phyloP scores from a whole-genome alignment of 2,888 invertebrate species.

The Frankliniella fusca region DNA sequence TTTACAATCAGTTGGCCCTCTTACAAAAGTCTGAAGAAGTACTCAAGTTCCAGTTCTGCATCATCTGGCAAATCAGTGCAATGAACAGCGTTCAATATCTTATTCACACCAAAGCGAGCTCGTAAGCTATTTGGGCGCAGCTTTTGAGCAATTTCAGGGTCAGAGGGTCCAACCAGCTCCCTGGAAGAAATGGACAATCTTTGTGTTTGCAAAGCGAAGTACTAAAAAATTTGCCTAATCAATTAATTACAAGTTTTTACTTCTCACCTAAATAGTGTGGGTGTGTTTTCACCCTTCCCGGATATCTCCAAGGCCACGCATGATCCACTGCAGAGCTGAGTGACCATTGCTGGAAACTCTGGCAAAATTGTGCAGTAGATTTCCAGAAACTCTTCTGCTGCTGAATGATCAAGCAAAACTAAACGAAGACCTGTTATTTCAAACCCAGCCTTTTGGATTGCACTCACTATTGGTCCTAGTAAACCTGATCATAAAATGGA shows the following conservation, averaged over 20 bases:
- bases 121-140: conserved; percentile 78
- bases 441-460: conserved; percentile 72
- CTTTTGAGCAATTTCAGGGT: conserved; percentile 85
- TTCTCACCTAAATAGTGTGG: conserved; percentile 46
- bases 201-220: too few relatives aligned
- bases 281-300: conserved; percentile 53
- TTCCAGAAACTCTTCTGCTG: conserved; percentile 88
- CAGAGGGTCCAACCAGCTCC: conserved; percentile 79
- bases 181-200: conserved; percentile 47
- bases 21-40: background rate
- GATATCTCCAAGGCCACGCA: conserved; percentile 82
- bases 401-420: conserved; percentile 70
- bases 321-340: conserved; percentile 77
- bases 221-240: background rate
- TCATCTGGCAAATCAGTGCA: conserved; percentile 92
- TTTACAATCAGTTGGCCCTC: background rate
- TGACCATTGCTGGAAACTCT: conserved; percentile 76
- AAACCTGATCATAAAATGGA: conserved; percentile 10
- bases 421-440: conserved; percentile 74
- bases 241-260: background rate
- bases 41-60: conserved; percentile 62
- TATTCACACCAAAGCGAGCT: conserved; percentile 76
- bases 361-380: conserved; percentile 85
- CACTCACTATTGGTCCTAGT: conserved; percentile 55
- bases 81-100: conserved; percentile 83